These are phyloP conservation scores for Mandrillus leucophaeus DNA, from an alignment of 2,113 vertebrate genomes.

Conservation along the genomic window DNA sequence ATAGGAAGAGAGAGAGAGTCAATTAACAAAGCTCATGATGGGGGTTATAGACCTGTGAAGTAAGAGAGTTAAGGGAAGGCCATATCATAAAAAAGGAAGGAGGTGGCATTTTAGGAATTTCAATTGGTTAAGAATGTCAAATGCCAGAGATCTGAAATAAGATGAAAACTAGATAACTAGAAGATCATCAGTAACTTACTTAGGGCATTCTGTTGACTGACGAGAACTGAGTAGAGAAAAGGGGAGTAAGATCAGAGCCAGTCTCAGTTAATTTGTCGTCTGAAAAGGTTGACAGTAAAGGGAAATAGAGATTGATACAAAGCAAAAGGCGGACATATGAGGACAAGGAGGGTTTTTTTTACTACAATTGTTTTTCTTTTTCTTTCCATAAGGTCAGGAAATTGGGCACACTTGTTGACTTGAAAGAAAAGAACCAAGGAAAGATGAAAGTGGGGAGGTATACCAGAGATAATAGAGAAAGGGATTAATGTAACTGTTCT, in stretches of 20 bases:
- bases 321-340: not conserved
- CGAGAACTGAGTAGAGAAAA: not conserved
- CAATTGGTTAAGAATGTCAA: not conserved
- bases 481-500: not conserved
- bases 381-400: not conserved
- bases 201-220: not conserved
- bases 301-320: not conserved
- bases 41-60: not conserved
- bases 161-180: not conserved
- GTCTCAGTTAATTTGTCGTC: not conserved
- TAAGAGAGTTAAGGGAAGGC: not conserved
- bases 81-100: not conserved
- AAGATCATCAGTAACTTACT: not conserved
- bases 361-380: not conserved
- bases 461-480: not conserved
- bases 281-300: not conserved
- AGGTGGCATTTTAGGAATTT: not conserved
- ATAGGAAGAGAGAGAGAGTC: not conserved
- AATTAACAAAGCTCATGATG: not conserved
- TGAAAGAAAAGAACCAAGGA: not conserved
- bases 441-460: not conserved
- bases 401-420: not conserved
- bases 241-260: not conserved
- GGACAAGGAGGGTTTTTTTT: not conserved
- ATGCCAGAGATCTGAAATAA: not conserved